Percentiles rank a stretch among this genome's conserved stretches.
Evolutionary conservation across 1,140 invertebrate species (phyloP).

Genomic region (Myzus persicae): DNA sequence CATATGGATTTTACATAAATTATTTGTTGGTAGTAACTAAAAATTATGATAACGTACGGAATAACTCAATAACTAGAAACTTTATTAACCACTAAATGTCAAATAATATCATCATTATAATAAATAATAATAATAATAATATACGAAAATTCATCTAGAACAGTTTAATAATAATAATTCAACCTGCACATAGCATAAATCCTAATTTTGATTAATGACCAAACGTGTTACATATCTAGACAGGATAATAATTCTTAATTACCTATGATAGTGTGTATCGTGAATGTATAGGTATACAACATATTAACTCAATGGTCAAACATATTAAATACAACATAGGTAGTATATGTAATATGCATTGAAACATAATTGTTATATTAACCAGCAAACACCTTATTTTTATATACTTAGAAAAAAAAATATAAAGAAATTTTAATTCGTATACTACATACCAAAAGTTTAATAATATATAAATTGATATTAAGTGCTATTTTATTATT

Average conservation of each 20-base stretch:
- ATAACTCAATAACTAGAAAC: not conserved
- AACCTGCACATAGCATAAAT: not conserved
- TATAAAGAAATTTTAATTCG: too few species aligned
- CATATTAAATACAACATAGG: not conserved
- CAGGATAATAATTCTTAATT: not conserved
- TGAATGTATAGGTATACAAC: not conserved
- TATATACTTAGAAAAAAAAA: not conserved
- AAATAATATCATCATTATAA: slow-evolving; percentile 22
- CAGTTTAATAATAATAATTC: not conserved
- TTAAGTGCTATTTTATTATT: not conserved
- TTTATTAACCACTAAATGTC: not conserved
- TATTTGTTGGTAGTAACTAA: not conserved
- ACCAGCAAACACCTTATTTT: not conserved
- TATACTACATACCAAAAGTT: not conserved
- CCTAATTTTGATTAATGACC: not conserved
- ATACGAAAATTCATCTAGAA: not conserved
- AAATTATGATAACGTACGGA: not conserved
- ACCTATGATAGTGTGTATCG: not conserved
- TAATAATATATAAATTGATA: not conserved
- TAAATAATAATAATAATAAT: not conserved
- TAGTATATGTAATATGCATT: not conserved
- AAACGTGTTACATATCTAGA: not conserved
- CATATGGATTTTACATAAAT: not conserved
- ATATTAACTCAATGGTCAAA: not conserved
- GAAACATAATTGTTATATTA: not conserved